Percentiles rank a stretch among this genome's conserved stretches.
These are phyloP conservation scores for Ichneumoninae sp. DNA, from an alignment of 2,888 invertebrate species.

Conservation along the genomic window DNA sequence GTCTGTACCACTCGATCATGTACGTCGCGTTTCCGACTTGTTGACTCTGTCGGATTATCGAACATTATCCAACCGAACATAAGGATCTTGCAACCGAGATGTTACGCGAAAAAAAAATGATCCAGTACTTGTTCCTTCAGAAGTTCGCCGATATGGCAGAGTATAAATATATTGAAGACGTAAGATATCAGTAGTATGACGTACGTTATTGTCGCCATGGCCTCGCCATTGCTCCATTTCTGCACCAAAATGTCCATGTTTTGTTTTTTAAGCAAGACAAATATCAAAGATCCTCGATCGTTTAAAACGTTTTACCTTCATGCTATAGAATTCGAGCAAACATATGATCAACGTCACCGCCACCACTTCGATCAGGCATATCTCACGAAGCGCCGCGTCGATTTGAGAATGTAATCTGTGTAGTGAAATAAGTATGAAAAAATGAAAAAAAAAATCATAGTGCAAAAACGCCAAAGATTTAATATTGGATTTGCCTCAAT, in stretches of 20 bases:
- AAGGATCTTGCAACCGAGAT: too few species aligned
- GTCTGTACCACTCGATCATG: slow-evolving; percentile 18
- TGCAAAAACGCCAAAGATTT: background rate
- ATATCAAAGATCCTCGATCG: background rate
- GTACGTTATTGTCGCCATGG: slow-evolving; percentile 45
- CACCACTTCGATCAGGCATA: slow-evolving; percentile 18
- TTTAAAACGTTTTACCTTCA: slow-evolving; percentile 3
- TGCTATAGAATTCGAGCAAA: slow-evolving; percentile 8
- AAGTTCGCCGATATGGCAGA: slow-evolving; percentile 61
- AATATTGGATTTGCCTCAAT: slow-evolving; percentile 14
- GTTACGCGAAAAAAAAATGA: background rate
- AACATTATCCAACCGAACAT: background rate
- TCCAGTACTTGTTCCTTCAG: slow-evolving; percentile 52
- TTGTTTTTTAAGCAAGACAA: background rate
- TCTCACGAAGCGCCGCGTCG: background rate
- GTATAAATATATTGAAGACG: slow-evolving; percentile 60
- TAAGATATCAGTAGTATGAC: slow-evolving; percentile 41
- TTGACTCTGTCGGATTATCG: slow-evolving; percentile 47
- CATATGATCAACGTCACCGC: slow-evolving; percentile 3
- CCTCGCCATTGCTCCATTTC: slow-evolving; percentile 56
- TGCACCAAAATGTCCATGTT: slow-evolving; percentile 3
- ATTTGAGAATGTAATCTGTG: slow-evolving; percentile 2
- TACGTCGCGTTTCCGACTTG: slow-evolving; percentile 73
- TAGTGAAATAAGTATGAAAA: background rate
- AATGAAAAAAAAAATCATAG: background rate